Percentiles rank a stretch among this genome's conserved stretches.
Evolutionary conservation across 2,797 vertebrate genomes (phyloP).

Genomic region (Notolabrus celidotus): DNA sequence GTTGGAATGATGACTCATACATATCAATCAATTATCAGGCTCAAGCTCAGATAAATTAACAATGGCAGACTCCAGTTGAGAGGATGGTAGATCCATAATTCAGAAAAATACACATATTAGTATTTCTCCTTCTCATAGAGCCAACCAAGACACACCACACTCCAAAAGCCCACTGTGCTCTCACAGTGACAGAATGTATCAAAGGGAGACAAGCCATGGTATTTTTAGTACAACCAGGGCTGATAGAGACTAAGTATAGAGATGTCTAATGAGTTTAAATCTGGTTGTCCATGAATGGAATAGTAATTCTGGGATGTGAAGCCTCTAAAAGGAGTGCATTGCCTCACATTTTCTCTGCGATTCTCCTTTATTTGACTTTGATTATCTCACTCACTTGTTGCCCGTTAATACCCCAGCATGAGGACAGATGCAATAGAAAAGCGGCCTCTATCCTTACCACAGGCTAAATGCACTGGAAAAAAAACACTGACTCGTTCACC

Average conservation of each 20-base stretch:
- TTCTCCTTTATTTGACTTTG: conserved; percentile 88
- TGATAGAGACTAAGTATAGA: conserved; percentile 86
- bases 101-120: conserved; percentile 73
- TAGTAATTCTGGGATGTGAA: conserved; percentile 84
- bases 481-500: conserved; percentile 11
- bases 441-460: conserved; percentile 65
- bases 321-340: conserved; percentile 83
- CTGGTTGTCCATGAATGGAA: conserved; percentile 80
- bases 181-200: conserved; percentile 81
- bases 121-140: conserved; percentile 70
- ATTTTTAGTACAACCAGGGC: conserved; percentile 85
- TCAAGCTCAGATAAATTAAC: conserved; percentile 75
- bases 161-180: conserved; percentile 74
- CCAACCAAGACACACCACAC: conserved; percentile 56
- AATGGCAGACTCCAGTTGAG: conserved; percentile 72
- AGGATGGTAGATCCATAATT: conserved; percentile 80
- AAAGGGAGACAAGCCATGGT: conserved; percentile 88
- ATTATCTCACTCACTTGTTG: conserved; percentile 80
- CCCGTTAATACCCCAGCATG: conserved; percentile 83
- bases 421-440: conserved; percentile 73
- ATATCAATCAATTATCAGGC: conserved; percentile 74
- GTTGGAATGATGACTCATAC: no score
- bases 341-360: conserved; percentile 83
- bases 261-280: conserved; percentile 86
- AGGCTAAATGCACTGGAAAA: conserved; percentile 45